phyloP scores from a whole-genome alignment of 2,113 vertebrate genomes.

The Myrmecobius fasciatus region DNA sequence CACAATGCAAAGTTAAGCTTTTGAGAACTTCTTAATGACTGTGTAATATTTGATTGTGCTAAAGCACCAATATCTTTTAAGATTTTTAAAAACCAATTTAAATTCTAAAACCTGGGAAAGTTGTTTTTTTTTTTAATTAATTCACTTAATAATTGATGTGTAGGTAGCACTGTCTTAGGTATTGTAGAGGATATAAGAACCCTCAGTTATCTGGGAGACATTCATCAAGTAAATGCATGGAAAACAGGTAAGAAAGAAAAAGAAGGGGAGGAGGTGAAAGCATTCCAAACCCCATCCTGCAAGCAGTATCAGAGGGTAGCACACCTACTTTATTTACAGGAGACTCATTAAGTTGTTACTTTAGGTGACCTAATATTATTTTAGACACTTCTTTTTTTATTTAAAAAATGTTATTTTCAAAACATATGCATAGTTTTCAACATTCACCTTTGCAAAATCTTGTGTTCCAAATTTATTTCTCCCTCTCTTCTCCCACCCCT shows the following conservation, averaged over 20 bases:
- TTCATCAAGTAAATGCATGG: not conserved
- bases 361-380: not conserved
- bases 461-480: too few species aligned
- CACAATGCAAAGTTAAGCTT: not conserved
- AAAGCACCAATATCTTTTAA: not conserved
- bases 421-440: too few species aligned
- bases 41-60: not conserved
- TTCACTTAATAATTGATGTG: not conserved
- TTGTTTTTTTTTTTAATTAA: not conserved
- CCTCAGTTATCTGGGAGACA: not conserved
- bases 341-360: not conserved
- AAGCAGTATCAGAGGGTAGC: not conserved
- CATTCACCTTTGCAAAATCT: too few species aligned
- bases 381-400: not conserved
- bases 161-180: not conserved
- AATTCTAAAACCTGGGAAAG: not conserved
- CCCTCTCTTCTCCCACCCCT: too few species aligned
- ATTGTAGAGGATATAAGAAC: not conserved
- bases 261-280: not conserved
- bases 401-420: too few species aligned
- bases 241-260: not conserved
- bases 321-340: not conserved
- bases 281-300: not conserved
- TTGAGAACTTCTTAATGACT: not conserved
- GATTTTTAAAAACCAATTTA: not conserved